Conservation (phyloP, 2,888 invertebrate species). For the Tenthredo distinguenda region DNA sequence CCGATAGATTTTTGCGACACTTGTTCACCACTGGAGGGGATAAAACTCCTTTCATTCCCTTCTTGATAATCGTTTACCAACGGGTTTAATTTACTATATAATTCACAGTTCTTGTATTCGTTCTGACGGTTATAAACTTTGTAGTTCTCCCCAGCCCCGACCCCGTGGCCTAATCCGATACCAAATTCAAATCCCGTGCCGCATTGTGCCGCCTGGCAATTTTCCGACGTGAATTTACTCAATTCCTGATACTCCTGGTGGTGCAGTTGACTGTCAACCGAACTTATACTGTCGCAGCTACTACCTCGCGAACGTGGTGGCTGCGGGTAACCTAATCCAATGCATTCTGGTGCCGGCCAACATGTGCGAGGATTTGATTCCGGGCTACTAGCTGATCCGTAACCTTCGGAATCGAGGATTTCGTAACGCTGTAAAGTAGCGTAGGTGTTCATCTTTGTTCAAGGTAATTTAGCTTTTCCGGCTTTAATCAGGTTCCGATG, state of each 20-base stretch:
- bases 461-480: neutral
- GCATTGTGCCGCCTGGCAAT: neutral
- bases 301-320: constrained; percentile 73
- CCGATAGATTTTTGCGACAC: neutral
- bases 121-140: constrained; percentile 12
- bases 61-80: neutral
- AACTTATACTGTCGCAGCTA: constrained; percentile 73
- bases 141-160: neutral
- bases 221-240: constrained; percentile 52
- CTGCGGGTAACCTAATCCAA: constrained; percentile 69
- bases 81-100: neutral
- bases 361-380: constrained; percentile 71
- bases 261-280: constrained; percentile 69
- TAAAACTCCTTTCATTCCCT: neutral
- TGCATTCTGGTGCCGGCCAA: constrained; percentile 59
- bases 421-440: constrained; percentile 70
- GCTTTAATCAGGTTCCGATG: neutral
- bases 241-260: constrained; percentile 68
- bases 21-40: neutral
- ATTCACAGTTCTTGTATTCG: neutral
- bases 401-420: constrained; percentile 73
- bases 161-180: neutral
- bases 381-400: constrained; percentile 74
- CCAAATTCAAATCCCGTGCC: constrained; percentile 13
- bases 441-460: constrained; percentile 61